A percentile compares a stretch with the other conserved stretches of the same genome.
Evolutionary conservation across 2,888 invertebrate genomes (phyloP).

Genomic region (Athripsodes cinereus): DNA sequence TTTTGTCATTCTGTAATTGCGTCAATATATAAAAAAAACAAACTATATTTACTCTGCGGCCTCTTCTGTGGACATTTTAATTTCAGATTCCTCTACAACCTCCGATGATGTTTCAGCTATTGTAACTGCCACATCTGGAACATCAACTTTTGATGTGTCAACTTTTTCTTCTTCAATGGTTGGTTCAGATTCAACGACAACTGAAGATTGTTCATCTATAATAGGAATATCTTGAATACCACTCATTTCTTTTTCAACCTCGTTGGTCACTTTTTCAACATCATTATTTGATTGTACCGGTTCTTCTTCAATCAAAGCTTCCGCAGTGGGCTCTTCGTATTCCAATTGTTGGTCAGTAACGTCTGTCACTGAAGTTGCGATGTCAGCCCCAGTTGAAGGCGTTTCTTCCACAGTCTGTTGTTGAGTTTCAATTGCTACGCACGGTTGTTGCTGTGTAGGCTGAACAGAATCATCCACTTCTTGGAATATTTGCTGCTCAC

Average conservation of each 20-base stretch:
- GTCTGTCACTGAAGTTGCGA: background rate
- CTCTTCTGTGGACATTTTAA: no score
- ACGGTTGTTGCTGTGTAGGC: background rate
- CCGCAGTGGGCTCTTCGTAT: background rate
- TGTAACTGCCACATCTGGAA: no score
- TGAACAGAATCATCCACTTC: background rate
- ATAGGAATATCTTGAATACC: background rate
- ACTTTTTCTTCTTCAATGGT: background rate
- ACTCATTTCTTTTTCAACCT: slow-evolving; percentile 4
- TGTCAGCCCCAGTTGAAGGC: background rate
- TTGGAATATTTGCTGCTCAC: background rate
- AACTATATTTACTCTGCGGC: no score
- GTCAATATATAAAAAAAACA: no score
- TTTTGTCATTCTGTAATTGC: no score
- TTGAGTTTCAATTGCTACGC: background rate
- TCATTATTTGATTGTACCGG: background rate
- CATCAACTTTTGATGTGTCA: background rate
- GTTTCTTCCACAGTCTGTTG: slow-evolving; percentile 2
- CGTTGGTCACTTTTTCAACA: background rate
- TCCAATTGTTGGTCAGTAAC: no score
- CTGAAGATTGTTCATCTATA: background rate
- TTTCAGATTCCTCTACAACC: no score
- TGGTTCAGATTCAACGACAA: background rate
- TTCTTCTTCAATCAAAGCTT: slow-evolving; percentile 2
- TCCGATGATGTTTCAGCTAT: no score